Percentiles rank a stretch among this genome's conserved stretches.
phyloP scores from a whole-genome alignment of 1,140 invertebrate genomes.

The Tetraneura akinire region DNA sequence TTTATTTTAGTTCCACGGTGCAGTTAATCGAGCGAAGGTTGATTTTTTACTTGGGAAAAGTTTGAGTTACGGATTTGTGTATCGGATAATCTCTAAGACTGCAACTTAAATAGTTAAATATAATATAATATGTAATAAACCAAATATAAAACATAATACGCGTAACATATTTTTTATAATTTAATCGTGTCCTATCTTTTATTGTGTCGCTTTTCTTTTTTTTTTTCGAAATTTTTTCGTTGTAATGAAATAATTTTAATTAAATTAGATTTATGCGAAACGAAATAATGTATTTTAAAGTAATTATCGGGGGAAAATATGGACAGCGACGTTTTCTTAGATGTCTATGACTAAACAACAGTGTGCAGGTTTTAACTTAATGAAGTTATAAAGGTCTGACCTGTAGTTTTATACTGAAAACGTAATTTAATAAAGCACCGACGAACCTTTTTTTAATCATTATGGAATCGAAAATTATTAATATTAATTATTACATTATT shows the following conservation, averaged over 20 bases:
- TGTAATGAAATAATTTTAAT: background rate
- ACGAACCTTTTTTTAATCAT: conserved; percentile 10
- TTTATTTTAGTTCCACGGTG: no score
- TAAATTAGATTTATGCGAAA: conserved; percentile 13
- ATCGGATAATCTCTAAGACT: no score
- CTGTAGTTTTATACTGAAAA: background rate
- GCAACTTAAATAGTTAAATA: no score
- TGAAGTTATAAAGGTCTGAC: conserved; percentile 1
- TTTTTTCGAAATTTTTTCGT: no score
- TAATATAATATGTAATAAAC: no score
- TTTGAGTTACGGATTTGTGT: no score
- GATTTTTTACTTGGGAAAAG: no score
- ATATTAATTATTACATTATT: no score
- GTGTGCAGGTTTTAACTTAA: conserved; percentile 18
- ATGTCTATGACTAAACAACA: background rate
- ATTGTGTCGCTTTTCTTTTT: no score
- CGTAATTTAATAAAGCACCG: background rate
- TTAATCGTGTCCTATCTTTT: conserved; percentile 12
- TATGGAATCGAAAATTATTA: no score
- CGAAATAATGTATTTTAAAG: conserved; percentile 7
- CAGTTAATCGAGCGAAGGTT: no score
- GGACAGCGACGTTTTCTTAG: background rate
- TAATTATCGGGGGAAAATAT: background rate
- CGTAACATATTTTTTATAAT: background rate
- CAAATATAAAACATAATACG: background rate